Evolutionary conservation across 2,888 invertebrate genomes (phyloP).

Genomic region (Drosophila maculinotata): DNA sequence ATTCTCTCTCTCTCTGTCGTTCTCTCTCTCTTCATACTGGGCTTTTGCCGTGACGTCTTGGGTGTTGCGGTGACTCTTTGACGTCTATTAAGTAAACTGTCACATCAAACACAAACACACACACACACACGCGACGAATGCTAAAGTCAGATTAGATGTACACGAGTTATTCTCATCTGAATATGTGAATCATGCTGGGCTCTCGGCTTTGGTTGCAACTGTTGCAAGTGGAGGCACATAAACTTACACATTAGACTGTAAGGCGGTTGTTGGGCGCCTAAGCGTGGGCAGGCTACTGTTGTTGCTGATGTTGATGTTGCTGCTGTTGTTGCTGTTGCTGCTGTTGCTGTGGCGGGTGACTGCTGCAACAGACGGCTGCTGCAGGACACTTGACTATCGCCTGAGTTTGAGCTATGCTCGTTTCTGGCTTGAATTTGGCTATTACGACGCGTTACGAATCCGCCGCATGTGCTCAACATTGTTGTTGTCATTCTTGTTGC

Average conservation of each 20-base stretch:
- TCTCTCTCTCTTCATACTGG: no score
- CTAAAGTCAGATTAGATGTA: no score
- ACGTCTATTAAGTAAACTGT: slow-evolving; percentile 3
- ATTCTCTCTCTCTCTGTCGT: no score
- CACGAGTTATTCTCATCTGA: not conserved
- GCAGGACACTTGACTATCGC: slow-evolving; percentile 3
- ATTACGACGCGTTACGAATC: slow-evolving; percentile 38
- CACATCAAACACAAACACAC: not conserved
- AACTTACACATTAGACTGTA: slow-evolving; percentile 36
- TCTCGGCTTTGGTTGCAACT: no score
- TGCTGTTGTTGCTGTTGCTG: slow-evolving; percentile 4
- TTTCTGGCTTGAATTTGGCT: slow-evolving; percentile 27
- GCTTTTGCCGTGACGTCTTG: no score
- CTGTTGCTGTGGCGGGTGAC: not conserved
- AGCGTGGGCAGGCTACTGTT: not conserved
- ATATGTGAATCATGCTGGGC: not conserved
- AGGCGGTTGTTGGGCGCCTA: slow-evolving; percentile 4
- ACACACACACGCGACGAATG: slow-evolving; percentile 6
- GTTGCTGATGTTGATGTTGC: not conserved
- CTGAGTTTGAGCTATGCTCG: slow-evolving; percentile 7
- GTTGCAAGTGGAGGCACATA: slow-evolving; percentile 5
- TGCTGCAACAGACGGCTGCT: not conserved
- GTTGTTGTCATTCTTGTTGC: slow-evolving; percentile 3
- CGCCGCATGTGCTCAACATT: slow-evolving; percentile 36
- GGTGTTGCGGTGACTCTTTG: not conserved